Base-by-base conservation (phyloP, 2,888 invertebrate species). In the Adelphocoris suturalis region DNA sequence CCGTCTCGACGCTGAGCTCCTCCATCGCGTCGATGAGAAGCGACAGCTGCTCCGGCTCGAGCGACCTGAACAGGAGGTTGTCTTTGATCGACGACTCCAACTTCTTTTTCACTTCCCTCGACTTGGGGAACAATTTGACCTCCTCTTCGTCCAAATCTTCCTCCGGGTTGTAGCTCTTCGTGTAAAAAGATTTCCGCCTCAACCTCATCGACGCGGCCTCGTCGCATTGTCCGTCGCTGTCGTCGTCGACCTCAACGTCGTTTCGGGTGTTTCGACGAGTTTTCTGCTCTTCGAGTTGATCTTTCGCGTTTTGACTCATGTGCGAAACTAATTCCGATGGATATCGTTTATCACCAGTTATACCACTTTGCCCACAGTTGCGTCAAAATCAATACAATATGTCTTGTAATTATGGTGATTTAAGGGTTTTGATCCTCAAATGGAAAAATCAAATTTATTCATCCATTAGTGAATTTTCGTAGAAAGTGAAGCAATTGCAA, bases 121-220 rank as follows among this genome's bases (percentile, higher is more conserved):
- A 23, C 75, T 86, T 86, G 23, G 46, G 86, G 19, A 37, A 47
- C 37, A 75, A 19, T 76, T 76, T 86, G 13, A 85, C 28, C n/a
- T 61, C 85, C 4, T 28, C 47, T n/a, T 75, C 85, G 19, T 57
- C 75, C 13, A 86, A 37, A 12, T 68, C 86, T n/a, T 86, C 86
- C 27, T 86, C 86, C 16, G 86, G 86, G 68, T 86, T 86, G 47
- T 86, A 86, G 75, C 86, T 86, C 28, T 68, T 86, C 46, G 86
- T 68, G 76, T 76, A 86, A 86, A 86, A 75, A 75, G 68, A 76
- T 52, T 76, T 68, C 46, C 85, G 14, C n/a, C 86, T 46, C 75
- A 61, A 23, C 27, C 86, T 47, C 12, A 37, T 75, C 12, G 48
- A 12, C 0, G 14, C n/a, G 11, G 19, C 46, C 19, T 27, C 23